phyloP scores from a whole-genome alignment of 2,888 invertebrate genomes.

The Melolontha melolontha region DNA sequence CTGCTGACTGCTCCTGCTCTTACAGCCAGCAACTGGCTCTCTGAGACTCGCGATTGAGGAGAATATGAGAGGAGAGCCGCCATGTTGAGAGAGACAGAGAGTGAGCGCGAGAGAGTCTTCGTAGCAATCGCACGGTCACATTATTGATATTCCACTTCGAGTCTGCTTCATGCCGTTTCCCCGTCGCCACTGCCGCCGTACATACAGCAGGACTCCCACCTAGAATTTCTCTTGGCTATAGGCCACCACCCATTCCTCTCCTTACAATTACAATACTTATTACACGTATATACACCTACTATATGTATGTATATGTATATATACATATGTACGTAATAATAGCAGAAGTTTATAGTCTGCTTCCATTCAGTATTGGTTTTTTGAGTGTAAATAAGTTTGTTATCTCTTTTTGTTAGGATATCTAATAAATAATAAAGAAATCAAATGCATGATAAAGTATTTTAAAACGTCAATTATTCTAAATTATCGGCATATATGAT shows the following conservation, averaged over 20 bases:
- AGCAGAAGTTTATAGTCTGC: neutral
- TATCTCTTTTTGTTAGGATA: too few relatives aligned
- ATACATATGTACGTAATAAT: slow-evolving; percentile 3
- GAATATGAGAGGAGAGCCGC: slow-evolving; percentile 51
- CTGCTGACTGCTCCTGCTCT: slow-evolving; percentile 40
- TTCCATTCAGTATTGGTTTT: too few relatives aligned
- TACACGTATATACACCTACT: slow-evolving; percentile 16
- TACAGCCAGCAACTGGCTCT: slow-evolving; percentile 20
- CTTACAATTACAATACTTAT: slow-evolving; percentile 44
- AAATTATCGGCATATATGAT: too few relatives aligned
- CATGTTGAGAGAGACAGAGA: slow-evolving; percentile 28
- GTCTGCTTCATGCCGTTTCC: slow-evolving; percentile 63
- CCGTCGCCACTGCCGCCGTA: slow-evolving; percentile 51
- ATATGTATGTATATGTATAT: neutral
- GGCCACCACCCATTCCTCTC: slow-evolving; percentile 43
- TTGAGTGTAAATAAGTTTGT: too few relatives aligned
- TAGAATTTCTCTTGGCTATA: slow-evolving; percentile 34
- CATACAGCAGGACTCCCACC: slow-evolving; percentile 46
- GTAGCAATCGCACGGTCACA: slow-evolving; percentile 64
- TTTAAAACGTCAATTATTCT: too few relatives aligned
- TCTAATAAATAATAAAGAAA: too few relatives aligned
- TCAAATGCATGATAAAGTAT: too few relatives aligned
- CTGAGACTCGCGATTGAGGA: slow-evolving; percentile 24
- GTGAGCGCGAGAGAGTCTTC: slow-evolving; percentile 53
- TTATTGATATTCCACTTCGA: slow-evolving; percentile 66